Conservation (phyloP, 2,888 invertebrate species). For the Drosophila cognata region DNA sequence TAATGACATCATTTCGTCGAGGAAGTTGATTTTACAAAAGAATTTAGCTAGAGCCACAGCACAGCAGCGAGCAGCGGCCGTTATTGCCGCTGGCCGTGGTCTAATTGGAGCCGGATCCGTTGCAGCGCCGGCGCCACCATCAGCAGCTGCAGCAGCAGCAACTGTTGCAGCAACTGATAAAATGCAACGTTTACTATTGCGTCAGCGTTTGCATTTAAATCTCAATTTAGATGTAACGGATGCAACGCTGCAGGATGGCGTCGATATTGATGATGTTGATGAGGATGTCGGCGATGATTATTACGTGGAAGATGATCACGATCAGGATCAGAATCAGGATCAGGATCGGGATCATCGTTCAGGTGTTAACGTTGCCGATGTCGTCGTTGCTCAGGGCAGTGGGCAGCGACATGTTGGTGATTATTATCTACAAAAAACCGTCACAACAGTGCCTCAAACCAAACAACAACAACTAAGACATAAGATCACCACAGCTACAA, state of each 20-base stretch:
- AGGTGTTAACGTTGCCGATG: slow-evolving; percentile 31
- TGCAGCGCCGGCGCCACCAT: slow-evolving; percentile 52
- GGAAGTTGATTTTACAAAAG: slow-evolving; percentile 85
- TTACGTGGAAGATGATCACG: slow-evolving; percentile 38
- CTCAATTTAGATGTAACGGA: slow-evolving; percentile 79
- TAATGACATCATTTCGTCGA: slow-evolving; percentile 86
- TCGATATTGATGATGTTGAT: slow-evolving; percentile 78
- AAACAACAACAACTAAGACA: slow-evolving; percentile 77
- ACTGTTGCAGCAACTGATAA: slow-evolving; percentile 47
- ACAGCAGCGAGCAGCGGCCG: slow-evolving; percentile 81
- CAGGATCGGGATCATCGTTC: slow-evolving; percentile 34
- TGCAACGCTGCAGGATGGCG: slow-evolving; percentile 72
- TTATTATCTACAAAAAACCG: slow-evolving; percentile 83
- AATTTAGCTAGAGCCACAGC: slow-evolving; percentile 85
- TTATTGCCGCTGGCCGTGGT: slow-evolving; percentile 70
- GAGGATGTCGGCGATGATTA: slow-evolving; percentile 69
- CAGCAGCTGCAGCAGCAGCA: neutral
- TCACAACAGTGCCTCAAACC: slow-evolving; percentile 84
- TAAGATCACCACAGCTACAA: slow-evolving; percentile 75
- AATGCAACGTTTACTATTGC: slow-evolving; percentile 77
- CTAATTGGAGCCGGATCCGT: slow-evolving; percentile 51
- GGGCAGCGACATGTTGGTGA: slow-evolving; percentile 71
- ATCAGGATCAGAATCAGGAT: slow-evolving; percentile 55
- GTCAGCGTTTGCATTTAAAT: slow-evolving; percentile 82
- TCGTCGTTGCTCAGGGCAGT: slow-evolving; percentile 67